Evolutionary conservation across 1,140 invertebrate genomes (phyloP).

Genomic region (Leguminivora glycinivorella): DNA sequence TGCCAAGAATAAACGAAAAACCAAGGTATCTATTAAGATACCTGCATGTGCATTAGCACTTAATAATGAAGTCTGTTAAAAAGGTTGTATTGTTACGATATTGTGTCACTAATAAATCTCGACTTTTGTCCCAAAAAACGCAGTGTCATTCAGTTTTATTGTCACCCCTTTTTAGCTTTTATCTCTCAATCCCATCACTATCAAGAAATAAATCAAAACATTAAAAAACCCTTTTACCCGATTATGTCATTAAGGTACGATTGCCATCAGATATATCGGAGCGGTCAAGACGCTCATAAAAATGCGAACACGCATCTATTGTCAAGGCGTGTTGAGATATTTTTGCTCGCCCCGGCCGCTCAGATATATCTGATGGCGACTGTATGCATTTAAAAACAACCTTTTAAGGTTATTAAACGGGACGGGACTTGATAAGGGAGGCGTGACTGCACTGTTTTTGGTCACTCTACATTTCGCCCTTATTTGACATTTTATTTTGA

Average conservation of each 20-base stretch:
- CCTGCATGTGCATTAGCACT: no score
- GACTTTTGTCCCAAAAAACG: background rate
- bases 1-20: no score
- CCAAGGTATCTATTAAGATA: no score
- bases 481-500: background rate
- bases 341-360: no score
- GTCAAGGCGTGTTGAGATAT: no score
- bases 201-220: slow-evolving; percentile 10
- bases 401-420: slow-evolving; percentile 49
- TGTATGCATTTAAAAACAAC: slow-evolving; percentile 36
- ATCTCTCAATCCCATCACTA: background rate
- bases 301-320: no score
- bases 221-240: slow-evolving; percentile 20
- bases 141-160: background rate
- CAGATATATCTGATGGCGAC: no score
- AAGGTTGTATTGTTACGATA: background rate
- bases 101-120: background rate
- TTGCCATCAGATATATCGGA: no score
- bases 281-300: no score
- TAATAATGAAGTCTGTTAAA: no score
- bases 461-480: background rate
- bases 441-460: slow-evolving; percentile 30
- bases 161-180: background rate
- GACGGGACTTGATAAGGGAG: slow-evolving; percentile 25
- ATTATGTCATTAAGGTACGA: slow-evolving; percentile 44